Evolutionary conservation across 2,888 invertebrate genomes (phyloP).

Genomic region (Ethmia dodecea): DNA sequence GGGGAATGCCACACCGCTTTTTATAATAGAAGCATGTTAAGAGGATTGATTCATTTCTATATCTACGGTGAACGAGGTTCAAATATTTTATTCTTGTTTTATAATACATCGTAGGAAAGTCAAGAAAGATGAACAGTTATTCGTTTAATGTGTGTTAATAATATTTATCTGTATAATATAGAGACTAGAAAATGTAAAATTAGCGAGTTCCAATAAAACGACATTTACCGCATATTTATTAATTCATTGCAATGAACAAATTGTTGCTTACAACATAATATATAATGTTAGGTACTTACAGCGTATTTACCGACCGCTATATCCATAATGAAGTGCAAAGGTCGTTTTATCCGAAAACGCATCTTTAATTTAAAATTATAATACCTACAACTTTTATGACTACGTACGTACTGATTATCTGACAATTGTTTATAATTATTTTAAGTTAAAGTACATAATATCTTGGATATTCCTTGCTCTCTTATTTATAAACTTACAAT

Average conservation of each 20-base stretch:
- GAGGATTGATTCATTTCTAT: no score
- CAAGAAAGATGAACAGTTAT: neutral
- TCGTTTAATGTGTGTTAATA: neutral
- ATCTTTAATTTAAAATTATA: conserved; percentile 47
- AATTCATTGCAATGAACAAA: no score
- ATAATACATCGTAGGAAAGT: neutral
- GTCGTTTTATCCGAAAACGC: conserved; percentile 51
- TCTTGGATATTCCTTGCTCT: conserved; percentile 72
- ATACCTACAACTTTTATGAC: no score
- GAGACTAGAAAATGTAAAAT: conserved; percentile 72
- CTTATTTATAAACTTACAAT: conserved; percentile 62
- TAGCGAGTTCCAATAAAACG: conserved; percentile 47
- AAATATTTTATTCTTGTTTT: no score
- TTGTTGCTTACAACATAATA: no score
- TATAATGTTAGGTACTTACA: no score
- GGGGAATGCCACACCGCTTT: no score
- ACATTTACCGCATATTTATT: no score
- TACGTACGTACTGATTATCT: conserved; percentile 48
- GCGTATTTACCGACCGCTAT: no score
- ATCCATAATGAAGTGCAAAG: no score
- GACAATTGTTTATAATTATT: conserved; percentile 37
- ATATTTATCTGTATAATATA: conserved; percentile 53
- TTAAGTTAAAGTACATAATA: conserved; percentile 52
- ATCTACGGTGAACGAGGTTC: no score
- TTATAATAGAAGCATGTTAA: no score